Base-by-base conservation (phyloP, 2,797 vertebrate species). In the Coregonus suidteri region DNA sequence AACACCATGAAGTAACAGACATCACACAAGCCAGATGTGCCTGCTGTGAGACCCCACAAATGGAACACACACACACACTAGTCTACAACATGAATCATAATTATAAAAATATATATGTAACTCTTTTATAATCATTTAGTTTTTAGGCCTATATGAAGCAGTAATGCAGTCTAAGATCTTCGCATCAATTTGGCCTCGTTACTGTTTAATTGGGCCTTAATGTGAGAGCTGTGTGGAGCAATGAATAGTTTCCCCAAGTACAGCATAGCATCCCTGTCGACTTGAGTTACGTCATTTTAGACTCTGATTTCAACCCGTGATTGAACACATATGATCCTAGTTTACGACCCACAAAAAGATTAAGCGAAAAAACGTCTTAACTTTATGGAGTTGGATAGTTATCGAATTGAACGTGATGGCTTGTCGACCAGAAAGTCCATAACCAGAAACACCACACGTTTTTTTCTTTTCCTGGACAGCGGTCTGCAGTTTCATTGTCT, bases 11-110 rank as follows among this genome's bases (percentile, higher is more conserved):
- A 90, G 88, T 77, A 62, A 84, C 65, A 81, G 85, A 84, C 82
- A 85, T 90, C 89, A 91, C 88, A 84, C 81, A 83, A 90, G 88
- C 90, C 92, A 93, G 91, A 93, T 94, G 92, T 91, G 86, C 85
- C 88, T 76, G 85, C 77, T 59, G 54, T 88, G 71, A 66, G 71
- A 75, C 70, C 69, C 75, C 82, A 81, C 72, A 72, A 77, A 79
- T 78, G 82, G 86, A 81, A 81, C 82, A 84, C 86, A 86, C 83
- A 84, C 82, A 81, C 51, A 65, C 78, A 71, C 9, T 11, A 47
- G 41, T 47, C 41, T 47, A 47, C 41, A 47, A 47, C 9, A 13
- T 47, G 41, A 13, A 47, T 47, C 41, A 11, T 11, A 47, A 47
- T 47, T 3, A 47, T 3, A 47, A 3, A 47, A 20, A 20, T 9